These are phyloP conservation scores for Lasioglossum villosulum DNA, from an alignment of 2,888 invertebrate species.

Conservation along the genomic window DNA sequence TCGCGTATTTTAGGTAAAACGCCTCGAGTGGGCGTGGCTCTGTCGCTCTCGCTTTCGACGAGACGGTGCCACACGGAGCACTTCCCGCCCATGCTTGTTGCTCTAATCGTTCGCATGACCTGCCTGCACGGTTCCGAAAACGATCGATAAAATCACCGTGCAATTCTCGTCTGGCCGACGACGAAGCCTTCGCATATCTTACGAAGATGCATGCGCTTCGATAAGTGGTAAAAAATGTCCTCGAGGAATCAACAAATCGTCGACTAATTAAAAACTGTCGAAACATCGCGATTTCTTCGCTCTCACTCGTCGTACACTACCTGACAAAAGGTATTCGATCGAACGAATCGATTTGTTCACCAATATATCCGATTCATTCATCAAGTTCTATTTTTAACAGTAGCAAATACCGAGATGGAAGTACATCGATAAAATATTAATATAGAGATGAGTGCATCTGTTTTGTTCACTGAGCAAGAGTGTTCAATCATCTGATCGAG, in stretches of 20 bases:
- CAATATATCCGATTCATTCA: too few species aligned
- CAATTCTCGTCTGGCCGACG: background rate
- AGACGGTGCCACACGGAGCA: background rate
- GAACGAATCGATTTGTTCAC: background rate
- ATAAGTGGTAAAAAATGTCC: background rate
- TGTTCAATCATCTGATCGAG: background rate
- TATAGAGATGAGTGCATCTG: background rate
- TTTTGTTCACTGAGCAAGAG: background rate
- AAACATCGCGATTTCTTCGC: background rate
- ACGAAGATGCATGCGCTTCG: background rate
- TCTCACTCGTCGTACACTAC: background rate
- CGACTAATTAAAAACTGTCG: background rate
- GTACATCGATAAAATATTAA: background rate
- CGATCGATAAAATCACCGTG: background rate
- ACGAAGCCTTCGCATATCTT: background rate
- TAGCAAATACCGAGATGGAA: too few species aligned
- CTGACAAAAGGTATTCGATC: background rate
- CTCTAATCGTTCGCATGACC: background rate
- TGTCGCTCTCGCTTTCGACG: background rate
- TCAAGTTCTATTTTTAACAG: background rate
- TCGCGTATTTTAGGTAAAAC: background rate
- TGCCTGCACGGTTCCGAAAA: background rate
- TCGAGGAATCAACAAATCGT: conserved; percentile 1
- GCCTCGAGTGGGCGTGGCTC: background rate
- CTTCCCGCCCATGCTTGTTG: background rate